phyloP scores from a whole-genome alignment of 2,113 vertebrate genomes.

The Myodes glareolus region DNA sequence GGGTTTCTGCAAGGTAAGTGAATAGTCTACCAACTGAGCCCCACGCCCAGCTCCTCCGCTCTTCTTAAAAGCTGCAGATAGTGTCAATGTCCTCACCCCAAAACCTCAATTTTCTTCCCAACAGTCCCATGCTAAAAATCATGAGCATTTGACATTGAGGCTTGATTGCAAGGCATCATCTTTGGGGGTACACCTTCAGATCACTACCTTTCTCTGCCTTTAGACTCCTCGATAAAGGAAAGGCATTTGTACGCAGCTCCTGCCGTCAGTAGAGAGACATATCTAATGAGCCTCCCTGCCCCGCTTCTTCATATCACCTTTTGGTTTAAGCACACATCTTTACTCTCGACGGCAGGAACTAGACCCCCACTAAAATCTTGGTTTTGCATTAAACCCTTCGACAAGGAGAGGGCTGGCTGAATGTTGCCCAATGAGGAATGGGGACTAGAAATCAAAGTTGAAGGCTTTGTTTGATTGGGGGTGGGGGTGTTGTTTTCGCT shows the following conservation, averaged over 20 bases:
- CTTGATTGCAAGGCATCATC: neutral
- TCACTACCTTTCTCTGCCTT: neutral
- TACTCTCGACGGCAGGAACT: neutral
- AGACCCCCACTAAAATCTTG: rapidly evolving
- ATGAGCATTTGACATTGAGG: too few relatives aligned
- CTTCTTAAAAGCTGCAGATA: neutral
- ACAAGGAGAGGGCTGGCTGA: rapidly evolving
- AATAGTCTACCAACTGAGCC: neutral
- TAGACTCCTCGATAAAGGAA: neutral
- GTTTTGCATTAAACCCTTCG: neutral
- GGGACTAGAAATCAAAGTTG: rapidly evolving
- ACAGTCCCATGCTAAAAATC: neutral
- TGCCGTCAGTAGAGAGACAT: rapidly evolving
- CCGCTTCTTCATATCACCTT: rapidly evolving
- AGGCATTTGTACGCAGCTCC: neutral
- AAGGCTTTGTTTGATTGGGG: neutral
- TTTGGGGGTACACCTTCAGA: neutral
- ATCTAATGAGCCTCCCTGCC: rapidly evolving
- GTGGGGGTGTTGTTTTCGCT: neutral
- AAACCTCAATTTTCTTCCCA: too few relatives aligned
- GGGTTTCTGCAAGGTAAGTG: neutral
- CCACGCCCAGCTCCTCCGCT: too few relatives aligned
- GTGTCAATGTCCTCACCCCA: neutral
- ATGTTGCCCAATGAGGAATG: neutral
- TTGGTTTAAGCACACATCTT: neutral